Base-by-base conservation (phyloP, 2,797 vertebrate genomes). In the Peromyscus attwateri region DNA sequence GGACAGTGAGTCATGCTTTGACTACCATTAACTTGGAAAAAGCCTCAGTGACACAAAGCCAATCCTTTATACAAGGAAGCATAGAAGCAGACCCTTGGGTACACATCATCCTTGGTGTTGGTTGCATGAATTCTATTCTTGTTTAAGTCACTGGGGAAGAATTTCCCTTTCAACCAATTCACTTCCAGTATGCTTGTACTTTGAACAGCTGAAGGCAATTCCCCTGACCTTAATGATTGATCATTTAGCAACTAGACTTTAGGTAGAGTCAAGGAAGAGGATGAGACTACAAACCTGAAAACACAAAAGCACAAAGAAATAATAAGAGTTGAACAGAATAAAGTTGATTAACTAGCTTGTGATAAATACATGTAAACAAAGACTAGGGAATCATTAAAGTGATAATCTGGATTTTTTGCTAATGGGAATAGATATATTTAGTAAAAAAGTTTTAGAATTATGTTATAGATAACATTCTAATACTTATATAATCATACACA, bases 371-470 rank as follows among this genome's bases (percentile, higher is more conserved):
- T n/a, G 71, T n/a, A 87, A 85, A 93, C 46, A 62, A 83, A 82
- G 14, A 81, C 4, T 14, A 62, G 29, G 89, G 10, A 83, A 34
- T 43, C 64, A 93, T 71, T 70, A 97, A 76, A 91, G 91, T 73
- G 4, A 89, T 64, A 46, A 89, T 70, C 27, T 83, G 25, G 34
- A 82, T 43, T 31, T n/a, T 87, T 71, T 55, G 71, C 8, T 46
- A 57, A 82, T 34, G 25, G 34, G 62, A 81, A 81, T 66, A 55
- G 46, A 87, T 87, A 95, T 66, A 87, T 25, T 89, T 40, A 77
- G 62, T 87, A 14, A 77, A 73, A 97, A 60, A 68, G 23, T 66
- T 62, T 70, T 83, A 68, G 71, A 84, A 83, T 62, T 79, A 73
- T 71, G 27, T 37, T 43, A 82, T 11, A 83, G 40, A 23, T 27